Evolutionary conservation across 1,140 invertebrate species (phyloP).

Genomic region (Aporrectodea caliginosa): DNA sequence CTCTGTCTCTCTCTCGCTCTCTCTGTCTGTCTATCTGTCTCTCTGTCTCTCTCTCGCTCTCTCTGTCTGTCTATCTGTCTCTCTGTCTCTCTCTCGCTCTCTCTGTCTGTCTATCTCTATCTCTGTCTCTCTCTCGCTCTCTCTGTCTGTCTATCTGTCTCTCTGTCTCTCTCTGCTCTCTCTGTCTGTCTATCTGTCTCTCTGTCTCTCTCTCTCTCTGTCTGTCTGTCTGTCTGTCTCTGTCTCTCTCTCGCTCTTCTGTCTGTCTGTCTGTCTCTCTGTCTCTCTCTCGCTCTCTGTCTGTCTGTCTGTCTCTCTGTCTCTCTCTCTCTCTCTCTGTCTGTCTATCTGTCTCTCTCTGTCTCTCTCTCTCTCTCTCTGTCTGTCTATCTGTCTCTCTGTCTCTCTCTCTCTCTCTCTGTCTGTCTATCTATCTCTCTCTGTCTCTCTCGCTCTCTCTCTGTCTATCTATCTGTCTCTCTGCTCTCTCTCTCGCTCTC

Average conservation of each 20-base stretch:
- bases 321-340: background rate
- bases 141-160: background rate
- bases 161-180: background rate
- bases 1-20: too few species aligned
- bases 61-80: too few species aligned
- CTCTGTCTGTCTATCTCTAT: too few species aligned
- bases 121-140: too few species aligned
- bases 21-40: too few species aligned
- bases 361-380: background rate
- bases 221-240: constrained; percentile 1
- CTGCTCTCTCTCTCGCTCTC: too few species aligned
- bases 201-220: background rate
- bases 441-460: too few species aligned
- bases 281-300: background rate
- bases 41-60: too few species aligned
- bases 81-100: too few species aligned
- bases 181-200: background rate
- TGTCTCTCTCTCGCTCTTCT: background rate
- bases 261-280: background rate
- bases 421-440: too few species aligned
- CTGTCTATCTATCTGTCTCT: too few species aligned
- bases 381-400: background rate
- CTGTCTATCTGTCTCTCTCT: background rate
- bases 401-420: background rate
- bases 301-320: background rate